Conservation (phyloP, 2,888 invertebrate genomes). For the Chorisops tibialis region DNA sequence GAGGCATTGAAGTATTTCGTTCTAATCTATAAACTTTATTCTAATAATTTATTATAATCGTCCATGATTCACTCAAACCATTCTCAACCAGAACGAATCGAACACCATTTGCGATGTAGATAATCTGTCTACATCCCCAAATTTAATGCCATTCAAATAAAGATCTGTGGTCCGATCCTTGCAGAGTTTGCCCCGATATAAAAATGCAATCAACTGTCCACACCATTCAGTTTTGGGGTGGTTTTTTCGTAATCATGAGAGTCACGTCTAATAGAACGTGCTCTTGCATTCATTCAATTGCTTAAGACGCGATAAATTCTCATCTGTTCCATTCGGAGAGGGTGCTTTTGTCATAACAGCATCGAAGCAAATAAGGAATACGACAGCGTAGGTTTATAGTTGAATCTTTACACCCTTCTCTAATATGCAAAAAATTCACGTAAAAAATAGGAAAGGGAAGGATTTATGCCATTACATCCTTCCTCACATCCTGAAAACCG, state of each 20-base stretch:
- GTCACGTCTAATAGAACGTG: constrained; percentile 29
- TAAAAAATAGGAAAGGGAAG: constrained; percentile 8
- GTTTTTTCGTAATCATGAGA: constrained; percentile 19
- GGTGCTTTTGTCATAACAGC: not conserved
- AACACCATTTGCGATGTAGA: too few relatives aligned
- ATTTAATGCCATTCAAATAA: too few relatives aligned
- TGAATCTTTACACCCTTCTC: not conserved
- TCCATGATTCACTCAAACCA: too few relatives aligned
- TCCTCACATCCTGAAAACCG: not conserved
- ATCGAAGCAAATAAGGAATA: not conserved
- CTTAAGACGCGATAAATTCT: constrained; percentile 28
- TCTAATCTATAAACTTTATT: too few relatives aligned
- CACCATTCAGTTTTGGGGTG: constrained; percentile 17
- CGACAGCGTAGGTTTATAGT: not conserved
- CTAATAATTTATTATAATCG: too few relatives aligned
- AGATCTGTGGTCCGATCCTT: too few relatives aligned
- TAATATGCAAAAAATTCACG: constrained; percentile 23
- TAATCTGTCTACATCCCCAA: too few relatives aligned
- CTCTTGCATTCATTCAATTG: constrained; percentile 28
- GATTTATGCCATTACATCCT: not conserved
- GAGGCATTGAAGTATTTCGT: too few relatives aligned
- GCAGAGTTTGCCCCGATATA: not conserved
- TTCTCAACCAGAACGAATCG: too few relatives aligned
- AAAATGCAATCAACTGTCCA: constrained; percentile 19
- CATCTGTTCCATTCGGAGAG: constrained; percentile 4